Evolutionary conservation across 2,797 vertebrate species (phyloP).

Genomic region (Oceanodroma leucorhoa): DNA sequence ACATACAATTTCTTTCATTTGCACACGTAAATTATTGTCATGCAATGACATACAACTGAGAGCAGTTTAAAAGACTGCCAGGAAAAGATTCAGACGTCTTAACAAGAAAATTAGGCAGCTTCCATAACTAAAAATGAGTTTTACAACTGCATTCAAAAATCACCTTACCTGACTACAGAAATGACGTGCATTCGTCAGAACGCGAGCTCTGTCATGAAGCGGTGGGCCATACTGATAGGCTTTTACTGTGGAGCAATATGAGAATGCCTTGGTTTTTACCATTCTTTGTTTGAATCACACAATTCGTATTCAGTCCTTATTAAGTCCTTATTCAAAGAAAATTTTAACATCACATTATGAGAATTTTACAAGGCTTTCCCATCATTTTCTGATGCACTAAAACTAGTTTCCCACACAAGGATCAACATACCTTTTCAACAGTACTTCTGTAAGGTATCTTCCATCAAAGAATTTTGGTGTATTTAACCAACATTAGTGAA

Average conservation of each 20-base stretch:
- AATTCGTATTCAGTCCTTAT: neutral
- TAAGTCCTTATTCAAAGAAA: neutral
- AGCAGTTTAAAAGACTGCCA: neutral
- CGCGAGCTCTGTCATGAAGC: neutral
- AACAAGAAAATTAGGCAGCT: neutral
- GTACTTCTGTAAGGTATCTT: neutral
- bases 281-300: neutral
- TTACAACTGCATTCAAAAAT: neutral
- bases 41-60: neutral
- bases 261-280: neutral
- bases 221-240: neutral
- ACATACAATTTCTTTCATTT: constrained; percentile 14
- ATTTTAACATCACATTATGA: neutral
- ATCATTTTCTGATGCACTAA: neutral
- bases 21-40: neutral
- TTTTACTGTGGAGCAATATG: neutral
- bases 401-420: neutral
- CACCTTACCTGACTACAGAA: neutral
- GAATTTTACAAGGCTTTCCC: neutral
- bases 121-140: neutral
- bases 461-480: neutral
- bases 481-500: neutral
- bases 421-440: neutral
- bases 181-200: neutral
- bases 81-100: neutral